Base-by-base conservation (phyloP, 2,888 invertebrate species). In the Protodeltote pygarga region DNA sequence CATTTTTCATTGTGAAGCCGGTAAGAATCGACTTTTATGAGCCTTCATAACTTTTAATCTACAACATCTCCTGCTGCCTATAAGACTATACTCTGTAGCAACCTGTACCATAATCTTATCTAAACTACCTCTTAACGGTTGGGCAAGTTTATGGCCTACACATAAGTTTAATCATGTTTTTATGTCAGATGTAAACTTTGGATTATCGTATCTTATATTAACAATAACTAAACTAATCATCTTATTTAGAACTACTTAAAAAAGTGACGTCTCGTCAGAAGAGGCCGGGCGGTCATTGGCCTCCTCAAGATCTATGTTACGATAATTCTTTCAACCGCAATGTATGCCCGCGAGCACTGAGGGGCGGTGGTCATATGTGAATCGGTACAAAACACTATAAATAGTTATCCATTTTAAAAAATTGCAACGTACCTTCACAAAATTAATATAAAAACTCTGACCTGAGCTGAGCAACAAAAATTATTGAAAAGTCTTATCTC, bases 241-340 rank as follows among this genome's bases (percentile, higher is more conserved):
- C 49, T 61, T 59, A 60, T 70, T 64, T 59, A 42, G 46, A 61
- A 48, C 45, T 63, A 63, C 50, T 73, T 68, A 61, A 67, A 66
- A 63, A 64, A 37, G 69, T 75, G 69, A 67, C 75, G 67, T 75
- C 70, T 74, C 71, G 65, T 75, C 73, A 75, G 69, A 73, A 75
- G 73, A 77, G 77, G 54, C 57, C 63, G 61, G 65, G 64, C 78
- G 90, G 88, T 87, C 89, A 82, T 72, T 77, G 88, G 68, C 82
- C 76, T 64, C 63, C 73, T 75, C 68, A 75, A 88, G 90, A 90
- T 90, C 87, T 88, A 83, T 85, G 88, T 77, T 85, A 75, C 81
- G 90, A 90, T 91, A 89, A 89, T 83, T 87, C 82, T 88, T 85
- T 87, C 82, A 79, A 85, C 87, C 85, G 83, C 86, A 85, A 81